Percentiles rank a stretch among this genome's conserved stretches.
These are phyloP conservation scores for Montipora cactus DNA, from an alignment of 64 coral and sea anemone genomes.

Conservation along the genomic window DNA sequence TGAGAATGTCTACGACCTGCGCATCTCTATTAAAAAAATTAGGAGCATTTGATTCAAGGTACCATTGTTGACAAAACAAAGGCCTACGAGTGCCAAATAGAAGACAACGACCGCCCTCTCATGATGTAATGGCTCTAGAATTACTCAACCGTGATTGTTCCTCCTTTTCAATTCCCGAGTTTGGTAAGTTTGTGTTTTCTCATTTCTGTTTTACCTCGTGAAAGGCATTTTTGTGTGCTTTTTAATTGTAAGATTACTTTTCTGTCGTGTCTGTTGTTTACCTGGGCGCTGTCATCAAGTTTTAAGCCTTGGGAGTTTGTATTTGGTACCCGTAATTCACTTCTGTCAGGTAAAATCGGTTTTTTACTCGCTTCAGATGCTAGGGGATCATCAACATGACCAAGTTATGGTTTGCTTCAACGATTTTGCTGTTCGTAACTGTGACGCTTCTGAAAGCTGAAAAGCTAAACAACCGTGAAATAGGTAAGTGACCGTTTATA, in stretches of 20 bases:
- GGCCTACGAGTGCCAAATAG: not conserved
- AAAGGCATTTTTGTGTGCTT: not conserved
- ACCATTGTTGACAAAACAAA: not conserved
- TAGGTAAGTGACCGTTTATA: not conserved
- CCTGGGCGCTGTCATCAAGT: not conserved
- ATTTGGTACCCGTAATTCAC: conserved; percentile 33
- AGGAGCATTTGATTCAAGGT: not conserved
- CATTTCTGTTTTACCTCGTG: not conserved
- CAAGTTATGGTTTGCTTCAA: conserved; percentile 49
- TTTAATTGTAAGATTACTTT: not conserved
- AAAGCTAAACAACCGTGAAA: conserved; percentile 37
- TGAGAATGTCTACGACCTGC: no score
- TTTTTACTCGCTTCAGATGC: conserved; percentile 46
- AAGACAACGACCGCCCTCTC: not conserved
- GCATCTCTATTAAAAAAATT: no score
- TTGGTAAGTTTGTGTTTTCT: conserved; percentile 20
- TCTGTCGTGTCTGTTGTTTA: not conserved
- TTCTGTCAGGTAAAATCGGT: not conserved
- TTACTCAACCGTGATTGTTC: not conserved
- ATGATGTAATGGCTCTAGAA: conserved; percentile 18
- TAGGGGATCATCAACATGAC: conserved; percentile 18
- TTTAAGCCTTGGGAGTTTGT: not conserved
- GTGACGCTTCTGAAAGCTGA: conserved; percentile 37
- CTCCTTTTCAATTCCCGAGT: not conserved
- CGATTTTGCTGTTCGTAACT: conserved; percentile 32